Evolutionary conservation across 2,888 invertebrate genomes (phyloP).

Genomic region (Parasteatoda lunata): DNA sequence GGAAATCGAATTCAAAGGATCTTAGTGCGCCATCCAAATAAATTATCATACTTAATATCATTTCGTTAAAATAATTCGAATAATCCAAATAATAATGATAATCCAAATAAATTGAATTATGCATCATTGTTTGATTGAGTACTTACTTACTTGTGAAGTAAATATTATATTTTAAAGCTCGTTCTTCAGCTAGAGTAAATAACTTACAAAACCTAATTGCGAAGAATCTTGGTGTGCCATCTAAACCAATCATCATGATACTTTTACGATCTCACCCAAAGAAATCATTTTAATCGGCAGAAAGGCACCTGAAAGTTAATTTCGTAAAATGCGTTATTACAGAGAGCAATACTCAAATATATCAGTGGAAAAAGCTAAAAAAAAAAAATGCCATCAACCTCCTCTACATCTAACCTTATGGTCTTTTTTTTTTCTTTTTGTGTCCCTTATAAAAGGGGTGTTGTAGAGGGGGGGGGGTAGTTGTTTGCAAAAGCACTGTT

Average conservation of each 20-base stretch:
- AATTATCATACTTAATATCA: too few relatives aligned
- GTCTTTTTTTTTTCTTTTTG: slow-evolving; percentile 10
- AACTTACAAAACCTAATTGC: too few relatives aligned
- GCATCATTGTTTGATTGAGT: too few relatives aligned
- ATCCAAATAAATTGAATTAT: too few relatives aligned
- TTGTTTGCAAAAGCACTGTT: slow-evolving; percentile 68
- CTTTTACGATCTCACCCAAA: background rate
- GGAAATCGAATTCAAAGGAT: too few relatives aligned
- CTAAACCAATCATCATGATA: background rate
- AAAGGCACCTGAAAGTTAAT: slow-evolving; percentile 36
- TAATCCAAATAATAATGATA: too few relatives aligned
- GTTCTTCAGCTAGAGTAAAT: too few relatives aligned
- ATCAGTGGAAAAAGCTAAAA: slow-evolving; percentile 35
- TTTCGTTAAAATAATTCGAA: too few relatives aligned
- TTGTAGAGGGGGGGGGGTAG: slow-evolving; percentile 34
- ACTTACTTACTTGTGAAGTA: too few relatives aligned
- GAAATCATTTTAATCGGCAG: background rate
- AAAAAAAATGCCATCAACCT: slow-evolving; percentile 2
- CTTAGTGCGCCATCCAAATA: too few relatives aligned
- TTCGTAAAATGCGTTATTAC: slow-evolving; percentile 52
- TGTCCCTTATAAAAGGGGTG: slow-evolving; percentile 14
- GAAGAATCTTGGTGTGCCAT: too few relatives aligned
- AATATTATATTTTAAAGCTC: too few relatives aligned
- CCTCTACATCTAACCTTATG: background rate
- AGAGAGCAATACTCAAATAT: slow-evolving; percentile 16